phyloP scores from a whole-genome alignment of 2,888 invertebrate genomes.

The Operophtera brumata region DNA sequence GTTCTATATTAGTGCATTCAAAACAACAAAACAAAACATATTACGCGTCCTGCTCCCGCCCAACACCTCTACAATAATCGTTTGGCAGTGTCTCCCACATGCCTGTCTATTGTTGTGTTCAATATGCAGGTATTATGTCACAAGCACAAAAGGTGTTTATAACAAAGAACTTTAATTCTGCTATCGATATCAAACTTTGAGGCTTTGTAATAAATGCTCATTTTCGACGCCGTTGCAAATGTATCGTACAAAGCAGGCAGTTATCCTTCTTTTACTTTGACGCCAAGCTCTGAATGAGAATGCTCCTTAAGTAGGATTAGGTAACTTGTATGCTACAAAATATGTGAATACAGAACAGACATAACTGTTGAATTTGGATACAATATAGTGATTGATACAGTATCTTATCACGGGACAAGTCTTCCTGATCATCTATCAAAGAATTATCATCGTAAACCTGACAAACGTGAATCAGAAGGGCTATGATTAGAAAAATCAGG shows the following conservation, averaged over 20 bases:
- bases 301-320: constrained; percentile 1
- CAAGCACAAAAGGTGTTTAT: constrained; percentile 27
- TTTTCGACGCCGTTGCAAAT: constrained; percentile 2
- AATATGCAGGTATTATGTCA: constrained; percentile 31
- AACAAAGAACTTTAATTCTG: constrained; percentile 19
- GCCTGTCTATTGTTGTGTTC: constrained; percentile 40
- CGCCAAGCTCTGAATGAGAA: constrained; percentile 6
- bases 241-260: neutral
- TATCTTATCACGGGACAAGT: neutral
- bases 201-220: constrained; percentile 11
- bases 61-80: constrained; percentile 38
- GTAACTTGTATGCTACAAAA: neutral
- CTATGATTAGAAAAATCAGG: neutral
- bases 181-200: constrained; percentile 13
- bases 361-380: neutral
- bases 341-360: neutral
- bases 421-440: too few relatives aligned
- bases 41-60: constrained; percentile 35
- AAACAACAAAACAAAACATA: constrained; percentile 31
- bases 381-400: neutral
- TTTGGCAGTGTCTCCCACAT: constrained; percentile 45
- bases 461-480: neutral
- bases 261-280: constrained; percentile 5
- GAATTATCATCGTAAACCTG: neutral
- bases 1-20: constrained; percentile 19